A percentile compares a stretch with the other conserved stretches of the same genome.
phyloP scores from a whole-genome alignment of 1,140 invertebrate species.

The Ruditapes philippinarum region DNA sequence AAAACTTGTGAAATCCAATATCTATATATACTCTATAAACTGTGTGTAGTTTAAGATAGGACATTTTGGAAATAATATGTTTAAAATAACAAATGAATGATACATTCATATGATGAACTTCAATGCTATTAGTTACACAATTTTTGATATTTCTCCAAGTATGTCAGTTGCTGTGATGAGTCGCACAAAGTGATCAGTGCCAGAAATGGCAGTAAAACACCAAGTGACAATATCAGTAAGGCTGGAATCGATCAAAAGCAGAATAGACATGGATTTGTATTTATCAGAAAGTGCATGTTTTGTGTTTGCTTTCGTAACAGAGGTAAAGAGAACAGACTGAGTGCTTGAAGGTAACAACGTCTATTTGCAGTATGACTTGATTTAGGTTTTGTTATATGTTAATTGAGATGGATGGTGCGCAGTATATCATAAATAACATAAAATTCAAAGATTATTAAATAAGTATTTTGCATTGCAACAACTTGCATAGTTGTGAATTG shows the following conservation, averaged over 20 bases:
- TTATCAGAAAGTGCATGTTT: not conserved
- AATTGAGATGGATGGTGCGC: too few species aligned
- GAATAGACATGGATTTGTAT: not conserved
- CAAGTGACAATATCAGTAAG: too few species aligned
- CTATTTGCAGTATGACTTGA: too few species aligned
- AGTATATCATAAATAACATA: too few species aligned
- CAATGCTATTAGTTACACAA: not conserved
- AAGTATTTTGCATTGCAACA: too few species aligned
- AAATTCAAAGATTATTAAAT: too few species aligned
- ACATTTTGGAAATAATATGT: too few species aligned
- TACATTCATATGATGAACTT: not conserved
- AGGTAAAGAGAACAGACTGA: not conserved
- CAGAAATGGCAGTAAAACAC: not conserved
- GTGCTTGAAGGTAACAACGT: not conserved
- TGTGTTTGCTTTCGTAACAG: not conserved
- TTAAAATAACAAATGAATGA: not conserved
- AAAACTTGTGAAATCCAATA: slow-evolving; percentile 6
- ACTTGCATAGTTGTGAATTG: too few species aligned
- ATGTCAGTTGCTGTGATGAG: not conserved
- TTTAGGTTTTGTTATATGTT: too few species aligned
- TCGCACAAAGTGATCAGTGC: not conserved
- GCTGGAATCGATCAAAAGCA: not conserved
- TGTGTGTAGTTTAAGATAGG: not conserved
- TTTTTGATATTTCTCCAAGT: not conserved
- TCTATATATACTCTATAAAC: not conserved